These are phyloP conservation scores for Trididemnum clinides DNA, from an alignment of 23 tunicate genomes.

Conservation along the genomic window DNA sequence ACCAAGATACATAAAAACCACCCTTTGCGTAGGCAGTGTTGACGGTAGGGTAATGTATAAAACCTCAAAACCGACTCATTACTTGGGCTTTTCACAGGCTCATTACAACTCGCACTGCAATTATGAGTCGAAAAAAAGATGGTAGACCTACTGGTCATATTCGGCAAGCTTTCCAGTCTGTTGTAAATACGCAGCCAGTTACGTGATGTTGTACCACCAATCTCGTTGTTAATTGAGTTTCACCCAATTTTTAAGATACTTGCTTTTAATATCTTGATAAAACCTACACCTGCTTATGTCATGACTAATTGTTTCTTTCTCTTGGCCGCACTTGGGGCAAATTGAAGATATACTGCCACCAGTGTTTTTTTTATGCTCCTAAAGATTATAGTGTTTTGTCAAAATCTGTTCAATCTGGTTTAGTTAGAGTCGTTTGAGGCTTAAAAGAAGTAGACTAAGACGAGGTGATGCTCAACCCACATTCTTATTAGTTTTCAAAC, in stretches of 20 bases:
- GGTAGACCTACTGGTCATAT: background rate
- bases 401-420: background rate
- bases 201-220: background rate
- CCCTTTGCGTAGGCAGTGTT: too few relatives aligned
- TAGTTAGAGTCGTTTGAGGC: background rate
- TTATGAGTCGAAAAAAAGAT: background rate
- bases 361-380: background rate
- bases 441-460: background rate
- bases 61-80: background rate
- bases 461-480: background rate
- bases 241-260: background rate
- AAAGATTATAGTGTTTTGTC: background rate
- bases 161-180: background rate
- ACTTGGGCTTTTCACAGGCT: background rate
- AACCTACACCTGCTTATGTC: background rate
- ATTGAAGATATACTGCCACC: background rate
- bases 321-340: background rate
- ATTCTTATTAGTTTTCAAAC: background rate
- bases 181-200: background rate
- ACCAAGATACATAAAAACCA: too few relatives aligned
- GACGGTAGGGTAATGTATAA: too few relatives aligned
- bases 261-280: background rate
- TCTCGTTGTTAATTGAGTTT: background rate
- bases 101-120: background rate
- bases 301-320: too few relatives aligned